Percentiles rank a stretch among this genome's conserved stretches.
phyloP scores from a whole-genome alignment of 2,113 vertebrate genomes.

The Glaucidium brasilianum region DNA sequence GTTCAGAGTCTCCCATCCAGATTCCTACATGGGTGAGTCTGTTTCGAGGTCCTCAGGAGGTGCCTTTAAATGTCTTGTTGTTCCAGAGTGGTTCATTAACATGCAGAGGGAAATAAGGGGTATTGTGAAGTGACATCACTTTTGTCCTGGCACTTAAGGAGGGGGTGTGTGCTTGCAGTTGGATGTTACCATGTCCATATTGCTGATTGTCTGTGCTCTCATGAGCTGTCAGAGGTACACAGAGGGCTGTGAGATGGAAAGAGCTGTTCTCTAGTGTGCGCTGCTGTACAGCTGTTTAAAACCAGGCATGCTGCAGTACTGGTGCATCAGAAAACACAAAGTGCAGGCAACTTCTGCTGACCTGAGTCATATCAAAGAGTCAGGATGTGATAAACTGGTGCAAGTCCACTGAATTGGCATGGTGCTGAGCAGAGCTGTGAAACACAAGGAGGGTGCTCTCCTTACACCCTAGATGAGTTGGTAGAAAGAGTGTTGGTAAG shows the following conservation, averaged over 20 bases:
- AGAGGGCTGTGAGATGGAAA: background rate
- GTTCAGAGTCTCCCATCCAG: background rate
- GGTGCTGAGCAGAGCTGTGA: background rate
- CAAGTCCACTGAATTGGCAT: background rate
- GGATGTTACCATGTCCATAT: rapidly evolving
- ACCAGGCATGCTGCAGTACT: slow-evolving; percentile 1
- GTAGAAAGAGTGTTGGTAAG: background rate
- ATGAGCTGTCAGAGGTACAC: rapidly evolving
- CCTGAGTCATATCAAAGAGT: background rate
- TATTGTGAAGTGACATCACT: background rate
- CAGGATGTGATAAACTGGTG: background rate
- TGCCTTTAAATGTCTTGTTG: background rate
- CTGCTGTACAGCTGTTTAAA: slow-evolving; percentile 26
- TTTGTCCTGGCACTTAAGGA: background rate
- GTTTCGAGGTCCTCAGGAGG: background rate
- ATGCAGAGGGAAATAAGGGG: background rate
- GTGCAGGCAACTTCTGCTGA: slow-evolving; percentile 1
- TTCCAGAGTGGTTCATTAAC: background rate
- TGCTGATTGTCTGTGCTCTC: background rate
- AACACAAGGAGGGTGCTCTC: background rate
- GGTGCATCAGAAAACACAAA: background rate
- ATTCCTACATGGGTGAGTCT: background rate
- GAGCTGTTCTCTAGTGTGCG: background rate
- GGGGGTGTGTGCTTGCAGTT: background rate
- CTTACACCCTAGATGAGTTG: background rate